Conservation (phyloP, 2,888 invertebrate genomes). For the Xanthia togata region DNA sequence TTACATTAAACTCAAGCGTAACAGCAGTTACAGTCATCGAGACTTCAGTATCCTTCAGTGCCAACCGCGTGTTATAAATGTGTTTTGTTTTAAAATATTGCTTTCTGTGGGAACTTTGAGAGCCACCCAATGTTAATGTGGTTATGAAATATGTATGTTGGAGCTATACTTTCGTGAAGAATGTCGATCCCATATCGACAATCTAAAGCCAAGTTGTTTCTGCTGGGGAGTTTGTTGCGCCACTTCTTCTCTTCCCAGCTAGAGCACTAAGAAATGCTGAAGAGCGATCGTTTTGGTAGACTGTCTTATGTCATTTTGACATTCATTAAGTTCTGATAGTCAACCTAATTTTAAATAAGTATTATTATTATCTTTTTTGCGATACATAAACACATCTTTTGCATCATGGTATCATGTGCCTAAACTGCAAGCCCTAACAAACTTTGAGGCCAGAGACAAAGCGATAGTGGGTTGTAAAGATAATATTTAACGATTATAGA, state of each 20-base stretch:
- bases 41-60: conserved; percentile 40
- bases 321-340: background rate
- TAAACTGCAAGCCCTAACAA: too few species aligned
- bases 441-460: background rate
- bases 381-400: background rate
- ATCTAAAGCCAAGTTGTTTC: background rate
- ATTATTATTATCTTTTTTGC: background rate
- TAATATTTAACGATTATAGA: background rate
- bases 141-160: conserved; percentile 3
- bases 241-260: too few species aligned
- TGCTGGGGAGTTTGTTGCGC: background rate
- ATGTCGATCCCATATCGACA: background rate
- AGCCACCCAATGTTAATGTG: background rate
- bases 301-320: background rate
- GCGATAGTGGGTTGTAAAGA: background rate
- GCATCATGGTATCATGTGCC: background rate
- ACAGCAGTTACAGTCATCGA: conserved; percentile 41
- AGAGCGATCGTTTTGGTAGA: background rate
- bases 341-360: background rate
- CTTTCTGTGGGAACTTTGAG: conserved; percentile 21
- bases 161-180: background rate
- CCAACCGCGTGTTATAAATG: conserved; percentile 29
- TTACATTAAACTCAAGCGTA: conserved; percentile 60
- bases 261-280: background rate
- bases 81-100: conserved; percentile 41